A percentile compares a stretch with the other conserved stretches of the same genome.
phyloP scores from a whole-genome alignment of 2,797 vertebrate species.

The Poecilia picta region DNA sequence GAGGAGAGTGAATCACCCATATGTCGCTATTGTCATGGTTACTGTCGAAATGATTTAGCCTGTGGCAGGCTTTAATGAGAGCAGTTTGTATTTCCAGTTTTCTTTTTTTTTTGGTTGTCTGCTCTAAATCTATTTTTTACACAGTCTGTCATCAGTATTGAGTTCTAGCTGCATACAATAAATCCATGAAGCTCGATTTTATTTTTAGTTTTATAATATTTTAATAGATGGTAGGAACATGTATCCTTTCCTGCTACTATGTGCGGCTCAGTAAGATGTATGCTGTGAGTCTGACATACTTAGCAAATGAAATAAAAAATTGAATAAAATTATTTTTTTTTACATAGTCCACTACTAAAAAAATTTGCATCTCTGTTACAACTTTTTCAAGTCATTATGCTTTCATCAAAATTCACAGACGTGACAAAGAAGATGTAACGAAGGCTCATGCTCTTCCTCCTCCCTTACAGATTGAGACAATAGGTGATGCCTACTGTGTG shows the following conservation, averaged over 20 bases:
- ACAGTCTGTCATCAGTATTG: slow-evolving; percentile 10
- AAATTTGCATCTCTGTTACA: background rate
- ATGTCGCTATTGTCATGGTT: slow-evolving; percentile 74
- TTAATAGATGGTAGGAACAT: background rate
- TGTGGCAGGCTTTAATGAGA: slow-evolving; percentile 52
- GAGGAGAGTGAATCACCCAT: slow-evolving; percentile 58
- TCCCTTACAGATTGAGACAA: slow-evolving; percentile 92
- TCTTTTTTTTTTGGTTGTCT: slow-evolving; percentile 25
- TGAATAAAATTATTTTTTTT: background rate
- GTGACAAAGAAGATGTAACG: too few relatives aligned
- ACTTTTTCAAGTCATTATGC: too few relatives aligned
- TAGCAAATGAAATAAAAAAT: background rate
- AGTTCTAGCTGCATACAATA: slow-evolving; percentile 3
- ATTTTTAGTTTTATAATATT: background rate
- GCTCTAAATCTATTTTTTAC: slow-evolving; percentile 6
- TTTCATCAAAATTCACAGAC: too few relatives aligned
- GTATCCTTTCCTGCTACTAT: background rate
- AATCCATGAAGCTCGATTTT: background rate
- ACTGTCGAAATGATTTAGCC: slow-evolving; percentile 65
- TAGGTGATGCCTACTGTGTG: slow-evolving; percentile 98
- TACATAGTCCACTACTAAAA: background rate
- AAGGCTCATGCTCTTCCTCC: background rate
- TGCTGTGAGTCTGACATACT: background rate
- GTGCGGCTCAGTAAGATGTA: background rate
- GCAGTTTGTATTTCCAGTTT: slow-evolving; percentile 48